Conservation (phyloP, 2,888 invertebrate genomes). For the Glyphotaelius pellucidus region DNA sequence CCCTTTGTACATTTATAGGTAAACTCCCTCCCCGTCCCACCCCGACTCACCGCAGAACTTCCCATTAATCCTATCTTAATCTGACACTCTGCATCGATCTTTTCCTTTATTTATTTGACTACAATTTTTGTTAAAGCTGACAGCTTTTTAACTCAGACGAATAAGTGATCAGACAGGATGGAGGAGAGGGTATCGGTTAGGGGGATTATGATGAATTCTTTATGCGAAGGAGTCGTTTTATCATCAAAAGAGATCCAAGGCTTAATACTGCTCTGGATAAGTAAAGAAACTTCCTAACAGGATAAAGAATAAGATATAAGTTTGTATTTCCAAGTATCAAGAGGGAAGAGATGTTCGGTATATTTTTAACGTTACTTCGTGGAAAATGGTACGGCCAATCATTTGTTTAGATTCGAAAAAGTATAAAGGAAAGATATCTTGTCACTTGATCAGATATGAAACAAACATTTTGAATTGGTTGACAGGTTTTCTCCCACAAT, state of each 20-base stretch:
- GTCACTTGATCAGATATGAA: neutral
- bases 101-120: slow-evolving; percentile 18
- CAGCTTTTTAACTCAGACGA: neutral
- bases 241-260: neutral
- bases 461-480: neutral
- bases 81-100: slow-evolving; percentile 22
- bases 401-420: neutral
- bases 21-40: neutral
- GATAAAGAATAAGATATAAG: neutral
- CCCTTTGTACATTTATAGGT: neutral
- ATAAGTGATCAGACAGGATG: neutral
- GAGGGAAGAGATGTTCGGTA: neutral
- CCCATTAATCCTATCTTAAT: neutral
- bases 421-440: neutral
- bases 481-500: neutral
- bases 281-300: slow-evolving; percentile 2
- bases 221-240: slow-evolving; percentile 11
- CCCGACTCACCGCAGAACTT: neutral
- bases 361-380: neutral
- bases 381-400: neutral
- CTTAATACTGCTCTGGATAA: neutral
- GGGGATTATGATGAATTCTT: slow-evolving; percentile 14
- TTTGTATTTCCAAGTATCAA: neutral
- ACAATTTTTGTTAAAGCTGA: slow-evolving; percentile 28
- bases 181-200: neutral